phyloP scores from a whole-genome alignment of 2,888 invertebrate species.

The Sarcophaga carnaria region DNA sequence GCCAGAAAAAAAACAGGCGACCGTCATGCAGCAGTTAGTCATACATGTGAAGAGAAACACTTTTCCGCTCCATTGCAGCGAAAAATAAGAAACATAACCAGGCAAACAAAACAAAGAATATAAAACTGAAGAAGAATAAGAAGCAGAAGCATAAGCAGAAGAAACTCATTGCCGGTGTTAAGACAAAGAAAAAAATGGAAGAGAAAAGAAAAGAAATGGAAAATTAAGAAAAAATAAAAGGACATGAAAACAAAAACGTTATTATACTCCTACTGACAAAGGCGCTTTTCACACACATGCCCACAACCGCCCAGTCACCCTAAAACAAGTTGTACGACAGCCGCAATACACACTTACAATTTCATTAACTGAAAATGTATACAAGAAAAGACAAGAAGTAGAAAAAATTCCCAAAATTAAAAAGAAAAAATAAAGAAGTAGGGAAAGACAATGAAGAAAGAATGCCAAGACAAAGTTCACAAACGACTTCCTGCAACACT shows the following conservation, averaged over 20 bases:
- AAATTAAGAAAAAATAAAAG: not conserved
- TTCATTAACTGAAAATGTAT: not conserved
- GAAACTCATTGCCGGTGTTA: conserved; percentile 50
- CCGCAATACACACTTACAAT: conserved; percentile 7
- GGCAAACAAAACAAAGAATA: conserved; percentile 36
- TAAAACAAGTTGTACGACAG: not conserved
- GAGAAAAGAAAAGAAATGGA: conserved; percentile 18
- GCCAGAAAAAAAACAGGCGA: not conserved
- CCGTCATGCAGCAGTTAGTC: conserved; percentile 52
- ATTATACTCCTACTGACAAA: conserved; percentile 27
- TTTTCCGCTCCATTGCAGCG: conserved; percentile 67
- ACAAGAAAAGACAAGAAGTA: not conserved
- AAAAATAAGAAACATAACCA: conserved; percentile 66
- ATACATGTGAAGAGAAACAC: conserved; percentile 58
- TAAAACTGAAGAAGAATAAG: too few relatives aligned
- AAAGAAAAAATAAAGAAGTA: not conserved
- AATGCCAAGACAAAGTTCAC: conserved; percentile 60
- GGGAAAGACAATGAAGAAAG: conserved; percentile 7
- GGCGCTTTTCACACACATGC: conserved; percentile 19
- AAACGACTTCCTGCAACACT: conserved; percentile 60
- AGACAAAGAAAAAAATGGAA: conserved; percentile 22
- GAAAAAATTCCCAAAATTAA: not conserved
- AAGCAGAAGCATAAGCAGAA: not conserved
- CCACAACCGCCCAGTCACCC: conserved; percentile 31
- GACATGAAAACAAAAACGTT: conserved; percentile 8